Percentiles rank a stretch among this genome's conserved stretches.
Evolutionary conservation across 2,113 vertebrate genomes (phyloP).

Genomic region (Jacana jacana): DNA sequence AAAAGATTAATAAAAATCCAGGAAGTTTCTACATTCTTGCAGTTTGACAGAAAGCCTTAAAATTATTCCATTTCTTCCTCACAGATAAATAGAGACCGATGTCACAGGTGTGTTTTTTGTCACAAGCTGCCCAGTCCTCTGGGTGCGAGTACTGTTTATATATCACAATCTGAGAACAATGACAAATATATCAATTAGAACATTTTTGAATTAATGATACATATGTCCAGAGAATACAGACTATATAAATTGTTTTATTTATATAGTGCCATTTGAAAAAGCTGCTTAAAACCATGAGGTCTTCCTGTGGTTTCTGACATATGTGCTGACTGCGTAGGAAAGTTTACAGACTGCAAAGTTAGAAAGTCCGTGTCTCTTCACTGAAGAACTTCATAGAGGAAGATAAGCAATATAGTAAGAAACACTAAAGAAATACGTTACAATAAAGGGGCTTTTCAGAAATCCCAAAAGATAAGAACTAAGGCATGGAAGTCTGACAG

Average conservation of each 20-base stretch:
- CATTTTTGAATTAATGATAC: neutral
- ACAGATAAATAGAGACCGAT: neutral
- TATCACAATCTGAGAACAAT: neutral
- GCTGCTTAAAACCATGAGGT: neutral
- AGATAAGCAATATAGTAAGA: neutral
- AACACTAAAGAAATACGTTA: neutral
- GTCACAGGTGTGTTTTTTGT: neutral
- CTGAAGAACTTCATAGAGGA: neutral
- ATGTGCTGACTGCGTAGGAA: neutral
- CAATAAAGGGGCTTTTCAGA: neutral
- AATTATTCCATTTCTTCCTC: neutral
- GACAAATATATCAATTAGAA: neutral
- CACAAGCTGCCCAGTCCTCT: neutral
- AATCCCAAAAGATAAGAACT: neutral
- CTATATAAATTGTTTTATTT: neutral
- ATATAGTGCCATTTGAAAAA: neutral
- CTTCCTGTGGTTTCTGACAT: neutral
- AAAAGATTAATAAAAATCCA: conserved; percentile 70
- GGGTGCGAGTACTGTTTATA: neutral
- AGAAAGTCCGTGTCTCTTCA: neutral
- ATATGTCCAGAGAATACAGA: neutral
- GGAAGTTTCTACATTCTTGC: conserved; percentile 23
- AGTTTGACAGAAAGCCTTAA: conserved; percentile 57
- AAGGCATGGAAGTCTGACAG: neutral
- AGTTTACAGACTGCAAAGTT: neutral